phyloP scores from a whole-genome alignment of 1,140 invertebrate species.

The Agrilus planipennis region DNA sequence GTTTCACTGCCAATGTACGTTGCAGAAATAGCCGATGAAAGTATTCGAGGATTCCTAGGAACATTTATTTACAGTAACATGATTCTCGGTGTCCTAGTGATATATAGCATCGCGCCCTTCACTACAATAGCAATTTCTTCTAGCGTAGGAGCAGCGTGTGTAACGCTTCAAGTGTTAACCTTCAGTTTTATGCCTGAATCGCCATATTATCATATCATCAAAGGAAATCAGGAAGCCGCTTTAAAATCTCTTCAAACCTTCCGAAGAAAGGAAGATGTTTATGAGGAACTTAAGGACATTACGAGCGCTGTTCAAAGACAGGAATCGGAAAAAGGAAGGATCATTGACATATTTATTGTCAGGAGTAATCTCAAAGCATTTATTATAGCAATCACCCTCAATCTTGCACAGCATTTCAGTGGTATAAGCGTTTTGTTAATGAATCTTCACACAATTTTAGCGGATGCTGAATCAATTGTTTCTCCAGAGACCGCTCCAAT shows the following conservation, averaged over 20 bases:
- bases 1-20: slow-evolving; percentile 26
- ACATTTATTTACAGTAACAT: slow-evolving; percentile 23
- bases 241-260: slow-evolving; percentile 4
- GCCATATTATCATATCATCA: slow-evolving; percentile 11
- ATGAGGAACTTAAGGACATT: slow-evolving; percentile 9
- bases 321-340: slow-evolving; percentile 19
- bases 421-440: slow-evolving; percentile 32
- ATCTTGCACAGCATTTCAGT: slow-evolving; percentile 41
- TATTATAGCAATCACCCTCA: slow-evolving; percentile 33
- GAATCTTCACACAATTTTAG: slow-evolving; percentile 22
- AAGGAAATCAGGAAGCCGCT: slow-evolving; percentile 1
- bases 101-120: slow-evolving; percentile 17
- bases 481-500: slow-evolving; percentile 17
- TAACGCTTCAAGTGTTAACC: slow-evolving; percentile 11
- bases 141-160: slow-evolving; percentile 9
- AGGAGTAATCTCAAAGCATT: slow-evolving; percentile 20
- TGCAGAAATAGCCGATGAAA: slow-evolving; percentile 25
- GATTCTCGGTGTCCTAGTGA: slow-evolving; percentile 20
- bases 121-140: slow-evolving; percentile 7
- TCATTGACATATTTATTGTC: slow-evolving; percentile 18
- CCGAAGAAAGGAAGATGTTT: neutral
- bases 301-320: neutral
- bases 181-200: slow-evolving; percentile 17
- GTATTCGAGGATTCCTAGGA: slow-evolving; percentile 21
- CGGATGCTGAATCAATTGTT: slow-evolving; percentile 17